Evolutionary conservation across 2,797 vertebrate species (phyloP).

Genomic region (Macrochelys suwanniensis): DNA sequence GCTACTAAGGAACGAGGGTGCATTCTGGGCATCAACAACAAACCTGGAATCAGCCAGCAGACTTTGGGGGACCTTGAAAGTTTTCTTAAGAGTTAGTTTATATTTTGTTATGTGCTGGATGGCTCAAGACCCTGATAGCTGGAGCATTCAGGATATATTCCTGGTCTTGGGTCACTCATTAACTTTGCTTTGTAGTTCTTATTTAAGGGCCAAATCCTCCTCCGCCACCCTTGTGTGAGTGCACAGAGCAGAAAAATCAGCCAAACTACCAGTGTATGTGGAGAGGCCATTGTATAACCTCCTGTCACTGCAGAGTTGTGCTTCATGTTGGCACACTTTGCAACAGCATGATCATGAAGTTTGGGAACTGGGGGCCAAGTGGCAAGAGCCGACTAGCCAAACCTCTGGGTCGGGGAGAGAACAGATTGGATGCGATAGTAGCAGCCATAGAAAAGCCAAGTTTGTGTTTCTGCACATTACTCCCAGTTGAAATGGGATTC

Average conservation of each 20-base stretch:
- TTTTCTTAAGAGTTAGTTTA: constrained; percentile 14
- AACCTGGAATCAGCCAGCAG: background rate
- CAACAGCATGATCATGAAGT: fast-evolving
- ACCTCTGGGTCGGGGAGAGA: background rate
- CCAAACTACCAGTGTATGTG: background rate
- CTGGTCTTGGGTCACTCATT: background rate
- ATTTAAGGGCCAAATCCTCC: background rate
- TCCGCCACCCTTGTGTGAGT: background rate
- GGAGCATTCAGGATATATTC: background rate
- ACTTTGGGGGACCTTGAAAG: background rate
- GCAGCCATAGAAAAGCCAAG: background rate
- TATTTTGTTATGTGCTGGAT: background rate
- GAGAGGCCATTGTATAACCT: background rate
- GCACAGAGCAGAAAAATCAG: background rate
- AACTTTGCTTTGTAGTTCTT: background rate
- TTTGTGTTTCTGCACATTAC: background rate
- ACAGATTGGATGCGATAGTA: fast-evolving
- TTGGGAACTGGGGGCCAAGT: background rate
- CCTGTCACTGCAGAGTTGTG: background rate
- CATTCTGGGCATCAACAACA: background rate
- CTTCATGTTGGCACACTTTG: background rate
- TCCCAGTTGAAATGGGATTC: background rate
- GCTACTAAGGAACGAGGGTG: background rate
- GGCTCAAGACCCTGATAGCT: background rate
- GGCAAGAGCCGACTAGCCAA: background rate